Evolutionary conservation across 2,888 invertebrate genomes (phyloP), one percentile per base, ranked within the genome.

Genomic region (Agapostemon virescens): DNA sequence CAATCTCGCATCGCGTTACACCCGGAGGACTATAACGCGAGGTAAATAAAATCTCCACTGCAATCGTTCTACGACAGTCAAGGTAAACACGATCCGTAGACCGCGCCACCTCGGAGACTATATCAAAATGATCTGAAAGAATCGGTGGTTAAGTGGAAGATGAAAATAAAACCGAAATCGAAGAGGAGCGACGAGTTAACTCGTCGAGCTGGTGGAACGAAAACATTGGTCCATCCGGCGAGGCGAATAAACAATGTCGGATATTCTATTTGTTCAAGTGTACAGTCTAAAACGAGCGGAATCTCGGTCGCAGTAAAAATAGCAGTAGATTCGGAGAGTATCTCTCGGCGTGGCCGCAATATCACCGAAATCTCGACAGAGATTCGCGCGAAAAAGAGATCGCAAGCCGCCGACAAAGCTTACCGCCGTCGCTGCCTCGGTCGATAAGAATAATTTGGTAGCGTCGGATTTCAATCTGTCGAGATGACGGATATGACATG

Each of bases 391-490:
- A 40, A 45, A 61, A 64, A 61, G 66, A 81, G 66, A 61, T 33
- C 71, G 52, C 68, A 42, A 64, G 52, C 61, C 49, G 26, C 15
- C 76, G 69, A 71, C 74, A 70, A 81, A 74, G 69, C 69, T 58
- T n/a, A 15, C 64, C 58, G 58, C 64, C 58, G 58, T 45, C 61
- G 83, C 70, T 69, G 66, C 66, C 71, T 67, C 79, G 79, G n/a
- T 78, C 81, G 86, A 85, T 84, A 84, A 72, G 84, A 86, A 85
- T 85, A 85, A 85, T 85, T 85, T 61, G 76, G 74, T 82, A 72
- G 85, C 74, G 86, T 85, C 86, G 79, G 84, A 84, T 85, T 85
- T 85, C 85, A 85, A 86, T 85, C 86, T 86, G 86, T 85, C 85
- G 81, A 68, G 86, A 84, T 78, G 89, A 85, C 87, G 87, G 88